Conservation (phyloP, 2,888 invertebrate species). For the Hydrotaea cyrtoneurina region DNA sequence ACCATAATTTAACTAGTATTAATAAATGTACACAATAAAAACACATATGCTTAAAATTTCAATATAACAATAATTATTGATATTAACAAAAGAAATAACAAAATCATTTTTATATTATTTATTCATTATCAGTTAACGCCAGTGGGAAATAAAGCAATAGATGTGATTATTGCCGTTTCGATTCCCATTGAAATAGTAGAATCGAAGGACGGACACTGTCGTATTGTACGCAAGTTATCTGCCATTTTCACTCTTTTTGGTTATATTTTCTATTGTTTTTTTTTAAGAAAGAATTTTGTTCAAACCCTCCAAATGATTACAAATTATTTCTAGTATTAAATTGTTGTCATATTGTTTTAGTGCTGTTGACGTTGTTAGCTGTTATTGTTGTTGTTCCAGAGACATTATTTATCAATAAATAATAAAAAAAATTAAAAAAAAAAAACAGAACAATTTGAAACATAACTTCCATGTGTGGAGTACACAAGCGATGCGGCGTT, state of each 20-base stretch:
- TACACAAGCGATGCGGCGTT: background rate
- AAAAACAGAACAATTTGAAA: slow-evolving; percentile 36
- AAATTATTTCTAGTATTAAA: slow-evolving; percentile 27
- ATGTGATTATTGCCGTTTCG: slow-evolving; percentile 36
- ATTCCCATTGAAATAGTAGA: background rate
- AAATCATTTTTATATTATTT: background rate
- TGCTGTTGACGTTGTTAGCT: background rate
- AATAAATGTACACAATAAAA: background rate
- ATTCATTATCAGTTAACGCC: slow-evolving; percentile 26
- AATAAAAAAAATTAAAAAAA: background rate
- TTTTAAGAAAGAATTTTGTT: slow-evolving; percentile 11
- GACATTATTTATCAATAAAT: slow-evolving; percentile 42
- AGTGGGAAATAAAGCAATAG: slow-evolving; percentile 31
- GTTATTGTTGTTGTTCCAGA: background rate
- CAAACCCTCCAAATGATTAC: slow-evolving; percentile 29
- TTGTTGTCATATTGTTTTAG: slow-evolving; percentile 24
- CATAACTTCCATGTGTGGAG: slow-evolving; percentile 31
- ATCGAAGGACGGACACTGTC: background rate
- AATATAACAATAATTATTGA: background rate
- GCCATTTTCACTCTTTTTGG: slow-evolving; percentile 4
- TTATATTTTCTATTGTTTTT: slow-evolving; percentile 28
- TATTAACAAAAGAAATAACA: background rate
- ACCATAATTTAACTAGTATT: background rate
- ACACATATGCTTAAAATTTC: background rate
- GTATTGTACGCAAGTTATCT: background rate